phyloP scores from a whole-genome alignment of 1,140 invertebrate genomes.

The Drosophila tropicalis region DNA sequence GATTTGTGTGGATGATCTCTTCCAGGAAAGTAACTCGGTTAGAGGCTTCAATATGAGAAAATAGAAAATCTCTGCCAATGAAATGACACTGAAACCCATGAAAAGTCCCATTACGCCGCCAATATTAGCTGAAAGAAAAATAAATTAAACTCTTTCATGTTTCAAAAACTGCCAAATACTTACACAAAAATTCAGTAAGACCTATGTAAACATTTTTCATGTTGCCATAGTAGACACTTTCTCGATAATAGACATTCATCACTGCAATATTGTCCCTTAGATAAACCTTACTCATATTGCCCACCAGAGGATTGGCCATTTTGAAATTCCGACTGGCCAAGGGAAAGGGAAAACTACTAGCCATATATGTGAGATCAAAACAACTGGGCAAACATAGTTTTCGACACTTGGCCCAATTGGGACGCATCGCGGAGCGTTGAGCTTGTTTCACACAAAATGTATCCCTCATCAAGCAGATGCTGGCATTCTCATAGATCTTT shows the following conservation, averaged over 20 bases:
- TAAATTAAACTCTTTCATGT: background rate
- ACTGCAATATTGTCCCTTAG: constrained; percentile 86
- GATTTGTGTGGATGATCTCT: constrained; percentile 13
- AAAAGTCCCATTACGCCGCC: constrained; percentile 92
- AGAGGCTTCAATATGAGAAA: constrained; percentile 85
- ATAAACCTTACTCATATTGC: constrained; percentile 60
- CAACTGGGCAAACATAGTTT: constrained; percentile 62
- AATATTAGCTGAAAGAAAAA: constrained; percentile 87
- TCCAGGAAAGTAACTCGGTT: constrained; percentile 57
- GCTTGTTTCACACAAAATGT: constrained; percentile 42
- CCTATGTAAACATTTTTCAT: constrained; percentile 90
- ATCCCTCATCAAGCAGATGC: constrained; percentile 51
- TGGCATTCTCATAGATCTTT: constrained; percentile 54
- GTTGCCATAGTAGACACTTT: constrained; percentile 88
- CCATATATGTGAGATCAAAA: constrained; percentile 65
- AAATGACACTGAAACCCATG: constrained; percentile 92
- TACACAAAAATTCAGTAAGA: constrained; percentile 90
- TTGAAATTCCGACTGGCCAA: constrained; percentile 51
- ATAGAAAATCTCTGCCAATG: constrained; percentile 89
- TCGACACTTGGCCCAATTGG: constrained; percentile 35
- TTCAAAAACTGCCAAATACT: constrained; percentile 8
- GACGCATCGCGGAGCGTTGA: constrained; percentile 7
- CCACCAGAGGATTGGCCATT: constrained; percentile 51
- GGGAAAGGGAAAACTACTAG: constrained; percentile 63
- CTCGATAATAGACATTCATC: constrained; percentile 89